Conservation (phyloP, 2,888 invertebrate species). For the Saturnia pavonia region DNA sequence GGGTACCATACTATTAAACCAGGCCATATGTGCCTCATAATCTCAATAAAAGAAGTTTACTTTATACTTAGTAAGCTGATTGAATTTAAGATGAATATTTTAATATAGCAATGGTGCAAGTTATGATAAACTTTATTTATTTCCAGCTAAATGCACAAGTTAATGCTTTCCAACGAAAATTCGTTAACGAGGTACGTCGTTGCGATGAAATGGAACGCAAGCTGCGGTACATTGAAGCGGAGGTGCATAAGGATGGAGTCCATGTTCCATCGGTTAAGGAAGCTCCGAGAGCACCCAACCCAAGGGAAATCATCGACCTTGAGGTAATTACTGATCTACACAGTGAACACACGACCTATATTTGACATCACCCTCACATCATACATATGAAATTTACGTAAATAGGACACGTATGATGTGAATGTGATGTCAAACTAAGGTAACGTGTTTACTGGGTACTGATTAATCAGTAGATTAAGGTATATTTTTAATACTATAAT, state of each 20-base stretch:
- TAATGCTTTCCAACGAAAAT: conserved; percentile 95
- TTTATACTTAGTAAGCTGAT: not conserved
- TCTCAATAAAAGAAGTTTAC: not conserved
- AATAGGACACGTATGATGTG: no score
- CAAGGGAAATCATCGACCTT: conserved; percentile 93
- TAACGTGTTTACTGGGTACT: no score
- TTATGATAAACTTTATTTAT: not conserved
- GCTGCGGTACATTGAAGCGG: conserved; percentile 91
- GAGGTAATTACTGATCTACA: conserved; percentile 80
- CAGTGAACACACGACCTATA: no score
- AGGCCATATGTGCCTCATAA: not conserved
- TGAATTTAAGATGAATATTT: not conserved
- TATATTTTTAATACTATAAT: no score
- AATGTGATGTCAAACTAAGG: no score
- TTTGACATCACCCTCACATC: no score
- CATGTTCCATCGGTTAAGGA: conserved; percentile 89
- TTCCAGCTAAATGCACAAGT: conserved; percentile 90
- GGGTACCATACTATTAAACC: not conserved
- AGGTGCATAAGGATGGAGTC: conserved; percentile 92
- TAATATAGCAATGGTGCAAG: not conserved
- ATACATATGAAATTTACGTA: no score
- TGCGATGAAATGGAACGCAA: conserved; percentile 97
- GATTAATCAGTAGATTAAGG: no score
- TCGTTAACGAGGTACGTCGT: conserved; percentile 93
- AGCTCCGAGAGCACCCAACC: conserved; percentile 88